phyloP scores from a whole-genome alignment of 2,113 vertebrate species.

The Arvicanthis niloticus region DNA sequence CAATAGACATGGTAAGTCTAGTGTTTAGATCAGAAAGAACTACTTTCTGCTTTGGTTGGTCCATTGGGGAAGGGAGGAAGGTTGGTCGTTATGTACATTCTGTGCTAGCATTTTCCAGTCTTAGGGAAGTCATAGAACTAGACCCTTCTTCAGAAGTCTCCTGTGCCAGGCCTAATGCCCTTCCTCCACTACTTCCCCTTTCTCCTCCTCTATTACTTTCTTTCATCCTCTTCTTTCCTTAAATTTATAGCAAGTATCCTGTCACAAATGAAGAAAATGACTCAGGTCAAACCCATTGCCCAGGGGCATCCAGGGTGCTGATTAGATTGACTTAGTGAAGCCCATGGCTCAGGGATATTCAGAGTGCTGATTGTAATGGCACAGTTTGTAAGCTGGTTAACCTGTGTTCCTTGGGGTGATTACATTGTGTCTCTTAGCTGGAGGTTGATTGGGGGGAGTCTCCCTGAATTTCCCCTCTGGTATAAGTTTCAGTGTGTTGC shows the following conservation, averaged over 20 bases:
- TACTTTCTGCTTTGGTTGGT: neutral
- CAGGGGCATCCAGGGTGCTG: neutral
- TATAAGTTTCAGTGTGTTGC: neutral
- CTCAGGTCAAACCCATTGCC: neutral
- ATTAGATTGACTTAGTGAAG: neutral
- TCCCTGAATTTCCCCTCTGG: neutral
- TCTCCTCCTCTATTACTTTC: neutral
- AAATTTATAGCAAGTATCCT: neutral
- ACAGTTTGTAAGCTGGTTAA: neutral
- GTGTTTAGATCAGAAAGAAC: conserved; percentile 32
- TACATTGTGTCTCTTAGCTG: neutral
- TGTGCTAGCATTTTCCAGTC: neutral
- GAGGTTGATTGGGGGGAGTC: neutral
- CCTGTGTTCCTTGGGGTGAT: neutral
- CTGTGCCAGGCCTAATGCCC: neutral
- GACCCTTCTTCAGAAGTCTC: neutral
- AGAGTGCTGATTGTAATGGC: neutral
- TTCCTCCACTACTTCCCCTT: neutral
- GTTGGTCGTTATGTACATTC: neutral
- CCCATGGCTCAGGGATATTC: neutral
- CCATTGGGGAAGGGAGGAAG: neutral
- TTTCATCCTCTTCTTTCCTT: neutral
- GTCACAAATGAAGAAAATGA: neutral
- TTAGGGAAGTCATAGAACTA: conserved; percentile 16
- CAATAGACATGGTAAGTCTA: neutral